Evolutionary conservation across 2,888 invertebrate genomes (phyloP).

Genomic region (Idaea aversata): DNA sequence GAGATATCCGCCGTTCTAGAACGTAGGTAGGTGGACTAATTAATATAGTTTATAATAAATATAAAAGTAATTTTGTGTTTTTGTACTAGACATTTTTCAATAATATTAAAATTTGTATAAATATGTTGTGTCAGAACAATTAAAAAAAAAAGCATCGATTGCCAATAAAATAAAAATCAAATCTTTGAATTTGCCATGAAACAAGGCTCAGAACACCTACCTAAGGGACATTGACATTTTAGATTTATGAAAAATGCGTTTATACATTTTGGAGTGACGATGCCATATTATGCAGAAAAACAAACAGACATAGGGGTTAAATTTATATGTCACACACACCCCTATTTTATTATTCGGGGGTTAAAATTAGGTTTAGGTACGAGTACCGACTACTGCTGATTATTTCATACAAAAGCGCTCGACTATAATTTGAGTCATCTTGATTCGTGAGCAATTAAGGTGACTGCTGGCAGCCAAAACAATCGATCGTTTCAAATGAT

Average conservation of each 20-base stretch:
- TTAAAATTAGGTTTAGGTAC: neutral
- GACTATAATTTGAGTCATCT: conserved; percentile 63
- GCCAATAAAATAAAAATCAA: too few relatives aligned
- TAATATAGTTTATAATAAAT: neutral
- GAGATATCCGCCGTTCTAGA: conserved; percentile 38
- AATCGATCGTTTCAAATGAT: conserved; percentile 76
- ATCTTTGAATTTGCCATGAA: too few relatives aligned
- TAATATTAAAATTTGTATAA: too few relatives aligned
- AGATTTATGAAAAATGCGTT: too few relatives aligned
- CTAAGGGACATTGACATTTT: too few relatives aligned
- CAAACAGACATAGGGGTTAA: neutral
- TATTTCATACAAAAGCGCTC: conserved; percentile 50
- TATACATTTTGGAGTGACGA: neutral
- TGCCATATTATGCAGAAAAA: conserved; percentile 10
- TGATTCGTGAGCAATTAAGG: conserved; percentile 77
- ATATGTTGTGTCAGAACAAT: too few relatives aligned
- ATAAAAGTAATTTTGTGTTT: too few relatives aligned
- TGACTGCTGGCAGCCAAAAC: conserved; percentile 76
- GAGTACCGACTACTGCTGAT: conserved; percentile 22
- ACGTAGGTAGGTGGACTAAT: neutral
- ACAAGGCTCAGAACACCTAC: too few relatives aligned
- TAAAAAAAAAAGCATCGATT: too few relatives aligned
- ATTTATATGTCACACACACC: conserved; percentile 14
- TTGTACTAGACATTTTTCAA: too few relatives aligned
- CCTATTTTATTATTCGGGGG: conserved; percentile 7